A percentile compares a stretch with the other conserved stretches of the same genome.
Conservation (phyloP, 1,140 invertebrate genomes). For the Drosophila leontia region DNA sequence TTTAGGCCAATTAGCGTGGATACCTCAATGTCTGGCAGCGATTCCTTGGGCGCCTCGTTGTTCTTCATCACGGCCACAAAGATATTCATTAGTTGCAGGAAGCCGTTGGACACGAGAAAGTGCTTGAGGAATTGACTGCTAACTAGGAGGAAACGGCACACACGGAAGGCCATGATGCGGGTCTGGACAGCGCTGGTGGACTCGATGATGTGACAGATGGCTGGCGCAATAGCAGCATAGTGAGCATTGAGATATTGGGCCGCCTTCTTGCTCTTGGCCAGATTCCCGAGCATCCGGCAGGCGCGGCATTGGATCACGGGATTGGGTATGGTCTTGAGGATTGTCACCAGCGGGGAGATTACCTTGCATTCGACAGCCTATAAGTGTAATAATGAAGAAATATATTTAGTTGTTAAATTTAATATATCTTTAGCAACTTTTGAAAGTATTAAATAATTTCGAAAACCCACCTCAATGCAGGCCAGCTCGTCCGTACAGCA, state of each 20-base stretch:
- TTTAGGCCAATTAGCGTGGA: constrained; percentile 67
- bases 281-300: constrained; percentile 78
- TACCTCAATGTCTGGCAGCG: constrained; percentile 56
- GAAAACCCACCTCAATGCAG: constrained; percentile 69
- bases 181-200: constrained; percentile 76
- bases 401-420: fast-evolving
- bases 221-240: constrained; percentile 71
- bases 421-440: not conserved
- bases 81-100: constrained; percentile 71
- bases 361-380: constrained; percentile 78
- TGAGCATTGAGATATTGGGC: constrained; percentile 51
- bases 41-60: constrained; percentile 51
- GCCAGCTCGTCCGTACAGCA: constrained; percentile 85
- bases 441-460: not conserved
- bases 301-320: constrained; percentile 78
- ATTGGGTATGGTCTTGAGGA: constrained; percentile 82
- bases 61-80: constrained; percentile 78
- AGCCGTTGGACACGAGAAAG: constrained; percentile 71
- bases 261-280: constrained; percentile 74
- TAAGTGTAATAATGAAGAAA: not conserved
- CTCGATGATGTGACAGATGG: constrained; percentile 79
- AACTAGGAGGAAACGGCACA: constrained; percentile 70
- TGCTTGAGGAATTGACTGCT: constrained; percentile 72
- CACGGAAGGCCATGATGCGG: constrained; percentile 79
- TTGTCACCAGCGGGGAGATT: constrained; percentile 66